These are phyloP conservation scores for Actinia equina DNA, from an alignment of 64 coral and sea anemone genomes.

Conservation along the genomic window DNA sequence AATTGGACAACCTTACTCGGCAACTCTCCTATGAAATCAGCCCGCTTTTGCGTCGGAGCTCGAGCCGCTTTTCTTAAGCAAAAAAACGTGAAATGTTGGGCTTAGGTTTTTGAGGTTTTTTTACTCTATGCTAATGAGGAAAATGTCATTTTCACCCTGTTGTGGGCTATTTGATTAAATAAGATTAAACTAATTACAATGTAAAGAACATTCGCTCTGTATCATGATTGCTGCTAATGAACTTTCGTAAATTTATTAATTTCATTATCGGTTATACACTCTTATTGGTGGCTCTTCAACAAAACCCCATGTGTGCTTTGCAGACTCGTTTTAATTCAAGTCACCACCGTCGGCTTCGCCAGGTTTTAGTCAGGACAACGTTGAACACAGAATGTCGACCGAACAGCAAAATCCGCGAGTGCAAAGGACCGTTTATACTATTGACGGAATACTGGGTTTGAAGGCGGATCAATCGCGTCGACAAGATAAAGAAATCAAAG, in stretches of 20 bases:
- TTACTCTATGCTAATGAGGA: conserved; percentile 54
- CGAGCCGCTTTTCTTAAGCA: background rate
- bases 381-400: background rate
- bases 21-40: background rate
- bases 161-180: conserved; percentile 95
- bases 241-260: conserved; percentile 98
- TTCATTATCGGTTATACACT: conserved; percentile 82
- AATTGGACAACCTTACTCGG: background rate
- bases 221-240: conserved; percentile 91
- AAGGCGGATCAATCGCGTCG: conserved; percentile 27
- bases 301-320: conserved; percentile 38
- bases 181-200: conserved; percentile 96
- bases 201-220: conserved; percentile 84
- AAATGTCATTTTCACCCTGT: conserved; percentile 81
- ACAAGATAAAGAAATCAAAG: conserved; percentile 1
- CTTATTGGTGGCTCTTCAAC: conserved; percentile 69
- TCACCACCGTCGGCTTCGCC: background rate
- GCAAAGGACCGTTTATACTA: conserved; percentile 29
- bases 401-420: background rate
- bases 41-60: background rate
- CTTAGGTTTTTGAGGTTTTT: background rate
- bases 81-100: background rate
- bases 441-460: conserved; percentile 55
- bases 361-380: background rate
- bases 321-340: conserved; percentile 39